Percentiles rank a stretch among this genome's conserved stretches.
Evolutionary conservation across 2,888 invertebrate genomes (phyloP).

Genomic region (Cantharis nigra): DNA sequence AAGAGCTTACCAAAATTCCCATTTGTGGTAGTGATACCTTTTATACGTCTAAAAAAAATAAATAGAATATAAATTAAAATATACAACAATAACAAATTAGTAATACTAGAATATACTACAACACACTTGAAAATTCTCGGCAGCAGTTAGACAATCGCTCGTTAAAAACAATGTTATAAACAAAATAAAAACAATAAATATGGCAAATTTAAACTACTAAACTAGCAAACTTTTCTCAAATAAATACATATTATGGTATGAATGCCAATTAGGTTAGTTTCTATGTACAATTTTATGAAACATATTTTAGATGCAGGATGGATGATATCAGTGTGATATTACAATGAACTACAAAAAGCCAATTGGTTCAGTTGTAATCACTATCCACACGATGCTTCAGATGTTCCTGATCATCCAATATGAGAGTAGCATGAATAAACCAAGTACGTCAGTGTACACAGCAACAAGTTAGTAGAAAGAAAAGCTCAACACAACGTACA

Average conservation of each 20-base stretch:
- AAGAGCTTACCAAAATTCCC: slow-evolving; percentile 39
- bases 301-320: slow-evolving; percentile 21
- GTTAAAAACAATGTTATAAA: slow-evolving; percentile 7
- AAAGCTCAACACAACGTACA: slow-evolving; percentile 6
- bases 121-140: neutral
- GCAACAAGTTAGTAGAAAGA: slow-evolving; percentile 32
- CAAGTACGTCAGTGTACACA: slow-evolving; percentile 51
- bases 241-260: slow-evolving; percentile 11
- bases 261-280: slow-evolving; percentile 13
- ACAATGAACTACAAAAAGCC: slow-evolving; percentile 44
- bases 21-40: slow-evolving; percentile 39
- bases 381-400: slow-evolving; percentile 65
- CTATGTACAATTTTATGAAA: slow-evolving; percentile 23
- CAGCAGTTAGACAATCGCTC: slow-evolving; percentile 4
- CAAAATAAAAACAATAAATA: slow-evolving; percentile 7
- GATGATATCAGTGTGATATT: slow-evolving; percentile 51
- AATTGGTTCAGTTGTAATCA: slow-evolving; percentile 63
- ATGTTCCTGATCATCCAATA: slow-evolving; percentile 63
- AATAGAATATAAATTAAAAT: slow-evolving; percentile 17
- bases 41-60: slow-evolving; percentile 42
- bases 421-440: slow-evolving; percentile 53
- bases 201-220: neutral
- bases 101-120: slow-evolving; percentile 3
- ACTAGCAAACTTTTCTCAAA: slow-evolving; percentile 4
- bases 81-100: neutral